These are phyloP conservation scores for Hylaeus volcanicus DNA, from an alignment of 1,140 invertebrate species.

Conservation along the genomic window DNA sequence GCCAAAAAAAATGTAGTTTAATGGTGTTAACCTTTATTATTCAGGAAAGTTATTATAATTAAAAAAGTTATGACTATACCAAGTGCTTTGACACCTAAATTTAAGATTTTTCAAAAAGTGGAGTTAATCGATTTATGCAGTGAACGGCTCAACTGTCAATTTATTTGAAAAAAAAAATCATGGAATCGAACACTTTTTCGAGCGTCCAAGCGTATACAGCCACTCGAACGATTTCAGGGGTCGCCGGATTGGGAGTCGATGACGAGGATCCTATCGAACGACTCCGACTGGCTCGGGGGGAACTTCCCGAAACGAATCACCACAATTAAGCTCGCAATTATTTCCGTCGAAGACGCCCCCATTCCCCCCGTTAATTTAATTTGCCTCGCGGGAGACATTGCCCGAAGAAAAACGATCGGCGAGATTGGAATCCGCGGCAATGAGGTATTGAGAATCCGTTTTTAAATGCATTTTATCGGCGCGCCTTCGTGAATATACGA, in stretches of 20 bases:
- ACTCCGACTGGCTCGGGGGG: neutral
- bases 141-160: no score
- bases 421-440: conserved; percentile 55
- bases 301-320: conserved; percentile 55
- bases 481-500: conserved; percentile 1
- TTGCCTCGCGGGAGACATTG: conserved; percentile 60
- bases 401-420: conserved; percentile 54
- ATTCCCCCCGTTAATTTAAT: conserved; percentile 57
- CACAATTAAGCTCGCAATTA: conserved; percentile 67
- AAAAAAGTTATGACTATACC: no score
- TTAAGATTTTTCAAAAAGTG: no score
- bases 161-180: no score
- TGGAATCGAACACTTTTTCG: no score
- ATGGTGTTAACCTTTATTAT: no score
- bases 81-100: no score
- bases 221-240: conserved; percentile 32
- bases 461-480: conserved; percentile 58
- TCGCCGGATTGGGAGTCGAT: conserved; percentile 46
- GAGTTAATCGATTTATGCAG: no score
- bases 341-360: conserved; percentile 55
- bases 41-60: no score
- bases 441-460: conserved; percentile 41
- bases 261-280: conserved; percentile 42
- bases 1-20: no score
- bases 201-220: no score